Conservation (phyloP, 2,113 vertebrate genomes). For the Oxyura jamaicensis region DNA sequence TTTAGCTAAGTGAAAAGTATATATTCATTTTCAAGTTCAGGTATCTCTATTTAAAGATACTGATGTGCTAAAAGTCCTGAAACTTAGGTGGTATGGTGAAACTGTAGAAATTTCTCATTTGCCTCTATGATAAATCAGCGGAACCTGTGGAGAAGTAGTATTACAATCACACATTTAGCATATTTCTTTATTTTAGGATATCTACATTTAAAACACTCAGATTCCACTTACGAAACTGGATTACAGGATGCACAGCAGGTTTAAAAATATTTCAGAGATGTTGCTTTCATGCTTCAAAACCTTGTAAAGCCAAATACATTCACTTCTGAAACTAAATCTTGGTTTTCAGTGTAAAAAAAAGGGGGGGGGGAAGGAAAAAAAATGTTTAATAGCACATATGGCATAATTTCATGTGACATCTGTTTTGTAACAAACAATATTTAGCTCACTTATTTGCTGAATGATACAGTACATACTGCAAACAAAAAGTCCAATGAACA, state of each 20-base stretch:
- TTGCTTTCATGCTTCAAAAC: conserved; percentile 78
- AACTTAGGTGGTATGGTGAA: not conserved
- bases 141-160: not conserved
- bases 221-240: conserved; percentile 58
- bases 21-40: not conserved
- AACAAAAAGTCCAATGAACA: conserved; percentile 85
- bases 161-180: not conserved
- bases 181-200: conserved; percentile 40
- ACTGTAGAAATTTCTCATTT: not conserved
- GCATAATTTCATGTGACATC: conserved; percentile 90
- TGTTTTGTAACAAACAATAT: conserved; percentile 91
- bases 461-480: conserved; percentile 84
- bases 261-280: conserved; percentile 76
- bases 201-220: not conserved
- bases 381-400: conserved; percentile 89
- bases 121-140: not conserved
- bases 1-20: not conserved
- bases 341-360: conserved; percentile 72
- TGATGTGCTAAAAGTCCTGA: not conserved
- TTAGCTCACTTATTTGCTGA: conserved; percentile 89
- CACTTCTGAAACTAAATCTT: conserved; percentile 80
- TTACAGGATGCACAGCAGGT: conserved; percentile 67
- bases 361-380: conserved; percentile 58
- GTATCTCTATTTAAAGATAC: not conserved
- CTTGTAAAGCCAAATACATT: conserved; percentile 77